phyloP scores from a whole-genome alignment of 1,140 invertebrate species.

The Hycleus phaleratus region DNA sequence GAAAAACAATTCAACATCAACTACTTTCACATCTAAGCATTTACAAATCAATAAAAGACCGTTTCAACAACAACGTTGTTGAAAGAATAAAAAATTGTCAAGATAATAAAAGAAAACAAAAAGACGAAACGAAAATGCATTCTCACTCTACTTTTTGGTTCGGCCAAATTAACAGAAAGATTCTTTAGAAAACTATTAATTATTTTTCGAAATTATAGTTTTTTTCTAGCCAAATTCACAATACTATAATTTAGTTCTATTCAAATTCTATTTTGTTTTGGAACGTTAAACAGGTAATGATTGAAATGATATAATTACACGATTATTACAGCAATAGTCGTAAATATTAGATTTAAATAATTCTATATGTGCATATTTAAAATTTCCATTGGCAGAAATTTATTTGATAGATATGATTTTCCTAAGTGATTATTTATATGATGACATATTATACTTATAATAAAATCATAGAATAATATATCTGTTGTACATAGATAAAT shows the following conservation, averaged over 20 bases:
- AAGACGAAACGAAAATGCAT: constrained; percentile 3
- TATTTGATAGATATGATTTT: constrained; percentile 1
- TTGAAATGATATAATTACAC: background rate
- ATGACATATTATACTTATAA: constrained; percentile 7
- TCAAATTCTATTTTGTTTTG: no score
- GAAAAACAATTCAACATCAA: no score
- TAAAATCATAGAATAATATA: background rate
- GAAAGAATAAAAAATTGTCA: background rate
- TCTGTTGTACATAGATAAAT: no score
- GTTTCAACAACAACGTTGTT: background rate
- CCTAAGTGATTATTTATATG: constrained; percentile 5
- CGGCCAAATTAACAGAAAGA: no score
- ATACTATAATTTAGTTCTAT: no score
- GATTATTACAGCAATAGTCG: background rate
- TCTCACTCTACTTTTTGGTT: background rate
- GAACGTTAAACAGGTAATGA: no score
- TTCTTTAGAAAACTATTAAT: no score
- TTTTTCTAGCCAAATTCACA: no score
- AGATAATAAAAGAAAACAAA: background rate
- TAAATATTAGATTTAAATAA: constrained; percentile 4
- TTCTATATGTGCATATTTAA: constrained; percentile 1
- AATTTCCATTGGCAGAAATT: constrained; percentile 1
- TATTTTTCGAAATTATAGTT: no score
- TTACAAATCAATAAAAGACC: no score
- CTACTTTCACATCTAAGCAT: no score